Base-by-base conservation (phyloP, 2,797 vertebrate genomes). In the Champsocephalus gunnari region DNA sequence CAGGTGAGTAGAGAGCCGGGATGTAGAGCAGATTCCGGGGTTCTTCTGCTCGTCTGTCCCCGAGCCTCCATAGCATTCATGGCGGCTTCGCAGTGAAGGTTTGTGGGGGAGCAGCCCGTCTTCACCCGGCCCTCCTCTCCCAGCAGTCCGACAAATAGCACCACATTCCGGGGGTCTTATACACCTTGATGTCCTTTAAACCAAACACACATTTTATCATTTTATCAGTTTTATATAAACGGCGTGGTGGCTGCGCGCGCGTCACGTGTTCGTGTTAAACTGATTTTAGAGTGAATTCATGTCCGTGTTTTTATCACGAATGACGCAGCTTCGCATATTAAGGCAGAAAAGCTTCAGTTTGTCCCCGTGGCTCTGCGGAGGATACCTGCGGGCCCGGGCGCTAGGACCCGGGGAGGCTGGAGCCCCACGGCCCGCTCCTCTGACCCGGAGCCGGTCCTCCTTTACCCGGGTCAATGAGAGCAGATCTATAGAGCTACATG, bases 81-180 rank as follows among this genome's bases (percentile, higher is more conserved):
- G 95, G 95, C 95, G 94, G 95, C 94, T 87, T 87, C 79, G 91
- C 92, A 83, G 93, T 92, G 93, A 82, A 82, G 84, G 92, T 88
- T 94, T 84, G 47, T 88, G 83, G 92, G 93, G 94, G 79, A 92
- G 88, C 84, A 81, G 84, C 85, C 17, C 61, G 68, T 10, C 66
- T 10, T 54, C 12, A 9, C 16, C 48, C 3, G 17, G n/a, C 7
- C 1, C 1, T 5, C 1, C 16, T 7, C 5, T 3, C 7, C 6
- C 1, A 34, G 7, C 34, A 34, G 34, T 34, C 34, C 34, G 34
- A 34, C 7, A 34, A 34, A 34, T 5, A 34, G 2, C 34, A 34
- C 34, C 34, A 34, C 5, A 34, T 34, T 34, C 34, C 34, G 34
- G 6, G 34, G 34, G 34, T 34, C 1, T 34, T 34, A 28, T 28